phyloP scores from a whole-genome alignment of 2,797 vertebrate genomes.

The Dendrocincla fuliginosa region DNA sequence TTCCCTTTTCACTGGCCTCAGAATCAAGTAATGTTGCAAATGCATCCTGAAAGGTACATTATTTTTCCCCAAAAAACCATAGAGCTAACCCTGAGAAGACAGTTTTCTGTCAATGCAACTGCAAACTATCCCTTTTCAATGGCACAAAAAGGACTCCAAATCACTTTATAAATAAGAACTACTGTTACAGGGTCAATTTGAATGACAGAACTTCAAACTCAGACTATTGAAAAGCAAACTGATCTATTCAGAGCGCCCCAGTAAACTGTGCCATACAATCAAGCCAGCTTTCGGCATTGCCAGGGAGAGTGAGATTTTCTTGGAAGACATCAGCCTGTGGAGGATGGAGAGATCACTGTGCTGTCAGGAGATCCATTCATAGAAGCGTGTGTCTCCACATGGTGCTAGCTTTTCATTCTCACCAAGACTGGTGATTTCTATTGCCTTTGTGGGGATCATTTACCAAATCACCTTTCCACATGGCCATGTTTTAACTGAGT shows the following conservation, averaged over 20 bases:
- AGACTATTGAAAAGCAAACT: neutral
- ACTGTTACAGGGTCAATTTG: neutral
- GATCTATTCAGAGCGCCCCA: neutral
- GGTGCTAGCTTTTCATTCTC: neutral
- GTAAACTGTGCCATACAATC: neutral
- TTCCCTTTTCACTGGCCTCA: neutral
- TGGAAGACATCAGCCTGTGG: neutral
- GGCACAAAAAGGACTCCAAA: neutral
- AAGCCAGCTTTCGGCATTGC: neutral
- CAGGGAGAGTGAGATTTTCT: neutral
- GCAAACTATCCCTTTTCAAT: neutral
- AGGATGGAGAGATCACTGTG: neutral
- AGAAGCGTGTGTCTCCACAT: neutral
- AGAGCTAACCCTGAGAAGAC: neutral
- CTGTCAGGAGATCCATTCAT: neutral
- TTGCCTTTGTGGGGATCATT: neutral
- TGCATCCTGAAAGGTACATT: neutral
- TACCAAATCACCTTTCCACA: neutral
- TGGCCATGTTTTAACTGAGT: neutral
- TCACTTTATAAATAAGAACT: neutral
- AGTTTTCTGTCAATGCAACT: neutral
- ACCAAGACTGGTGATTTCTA: neutral
- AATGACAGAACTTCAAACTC: neutral
- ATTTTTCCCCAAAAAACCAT: neutral
- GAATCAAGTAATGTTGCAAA: neutral